These are phyloP conservation scores for Physocephala rufipes DNA, from an alignment of 2,888 invertebrate genomes.

Conservation along the genomic window DNA sequence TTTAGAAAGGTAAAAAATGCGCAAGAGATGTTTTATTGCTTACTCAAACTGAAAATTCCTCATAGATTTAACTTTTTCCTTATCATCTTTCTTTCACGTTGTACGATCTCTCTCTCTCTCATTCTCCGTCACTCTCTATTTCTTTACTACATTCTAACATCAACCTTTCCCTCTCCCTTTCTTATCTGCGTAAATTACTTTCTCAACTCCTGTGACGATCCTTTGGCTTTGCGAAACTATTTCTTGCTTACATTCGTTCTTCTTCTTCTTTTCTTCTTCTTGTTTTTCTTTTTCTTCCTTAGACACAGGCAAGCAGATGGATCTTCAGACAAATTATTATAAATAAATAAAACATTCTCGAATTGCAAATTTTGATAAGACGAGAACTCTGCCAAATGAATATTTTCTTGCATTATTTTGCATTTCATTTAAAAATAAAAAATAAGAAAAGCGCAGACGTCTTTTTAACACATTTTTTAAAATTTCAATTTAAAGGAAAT, in stretches of 20 bases:
- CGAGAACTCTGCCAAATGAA: neutral
- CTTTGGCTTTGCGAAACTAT: neutral
- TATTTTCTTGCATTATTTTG: neutral
- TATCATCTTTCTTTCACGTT: neutral
- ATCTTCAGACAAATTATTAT: conserved; percentile 47
- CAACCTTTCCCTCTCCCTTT: neutral
- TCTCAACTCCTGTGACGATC: neutral
- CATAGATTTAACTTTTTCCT: neutral
- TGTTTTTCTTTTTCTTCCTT: conserved; percentile 24
- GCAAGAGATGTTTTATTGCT: conserved; percentile 18
- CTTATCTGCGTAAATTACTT: neutral
- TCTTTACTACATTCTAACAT: neutral
- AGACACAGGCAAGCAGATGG: conserved; percentile 31
- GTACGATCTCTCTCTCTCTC: neutral
- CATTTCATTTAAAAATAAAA: neutral
- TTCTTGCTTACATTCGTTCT: neutral
- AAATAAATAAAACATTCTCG: conserved; percentile 49
- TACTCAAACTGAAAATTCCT: conserved; percentile 21
- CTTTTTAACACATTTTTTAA: neutral
- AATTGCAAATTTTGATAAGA: conserved; percentile 41
- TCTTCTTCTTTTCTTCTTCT: neutral
- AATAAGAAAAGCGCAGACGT: neutral
- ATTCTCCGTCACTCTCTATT: neutral
- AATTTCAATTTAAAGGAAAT: neutral
- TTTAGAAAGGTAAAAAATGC: neutral